A percentile compares a stretch with the other conserved stretches of the same genome.
These are phyloP conservation scores for Sphinx pinastri DNA, from an alignment of 2,888 invertebrate genomes.

Conservation along the genomic window DNA sequence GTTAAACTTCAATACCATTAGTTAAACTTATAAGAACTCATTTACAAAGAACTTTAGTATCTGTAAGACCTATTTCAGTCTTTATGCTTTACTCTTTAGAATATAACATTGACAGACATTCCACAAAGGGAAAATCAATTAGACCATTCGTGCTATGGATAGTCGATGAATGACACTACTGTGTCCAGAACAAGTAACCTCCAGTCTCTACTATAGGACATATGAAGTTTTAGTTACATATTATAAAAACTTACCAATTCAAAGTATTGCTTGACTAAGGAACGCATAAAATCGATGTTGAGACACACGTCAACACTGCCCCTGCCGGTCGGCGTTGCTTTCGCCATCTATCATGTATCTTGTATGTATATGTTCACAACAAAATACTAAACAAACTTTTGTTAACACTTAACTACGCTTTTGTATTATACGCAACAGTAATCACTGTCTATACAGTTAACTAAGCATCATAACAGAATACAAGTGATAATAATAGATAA, in stretches of 20 bases:
- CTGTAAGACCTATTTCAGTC: no score
- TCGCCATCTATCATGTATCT: conserved; percentile 51
- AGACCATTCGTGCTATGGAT: no score
- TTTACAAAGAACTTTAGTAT: no score
- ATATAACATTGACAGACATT: no score
- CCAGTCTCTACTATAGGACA: neutral
- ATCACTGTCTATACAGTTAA: neutral
- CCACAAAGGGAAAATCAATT: no score
- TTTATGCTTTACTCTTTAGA: no score
- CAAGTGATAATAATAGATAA: no score
- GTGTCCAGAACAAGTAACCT: neutral
- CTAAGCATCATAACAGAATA: neutral
- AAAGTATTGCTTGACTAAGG: conserved; percentile 78
- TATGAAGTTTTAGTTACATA: neutral
- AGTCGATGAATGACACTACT: neutral
- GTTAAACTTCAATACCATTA: no score
- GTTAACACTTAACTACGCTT: neutral
- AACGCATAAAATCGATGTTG: conserved; percentile 77
- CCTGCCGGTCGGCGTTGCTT: conserved; percentile 59
- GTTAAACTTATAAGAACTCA: no score
- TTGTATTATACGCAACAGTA: neutral
- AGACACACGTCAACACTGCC: conserved; percentile 56
- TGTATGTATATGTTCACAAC: neutral
- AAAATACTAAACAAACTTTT: conserved; percentile 10
- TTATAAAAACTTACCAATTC: conserved; percentile 66